These are phyloP conservation scores for Leuctra nigra DNA, from an alignment of 2,888 invertebrate genomes.

Conservation along the genomic window DNA sequence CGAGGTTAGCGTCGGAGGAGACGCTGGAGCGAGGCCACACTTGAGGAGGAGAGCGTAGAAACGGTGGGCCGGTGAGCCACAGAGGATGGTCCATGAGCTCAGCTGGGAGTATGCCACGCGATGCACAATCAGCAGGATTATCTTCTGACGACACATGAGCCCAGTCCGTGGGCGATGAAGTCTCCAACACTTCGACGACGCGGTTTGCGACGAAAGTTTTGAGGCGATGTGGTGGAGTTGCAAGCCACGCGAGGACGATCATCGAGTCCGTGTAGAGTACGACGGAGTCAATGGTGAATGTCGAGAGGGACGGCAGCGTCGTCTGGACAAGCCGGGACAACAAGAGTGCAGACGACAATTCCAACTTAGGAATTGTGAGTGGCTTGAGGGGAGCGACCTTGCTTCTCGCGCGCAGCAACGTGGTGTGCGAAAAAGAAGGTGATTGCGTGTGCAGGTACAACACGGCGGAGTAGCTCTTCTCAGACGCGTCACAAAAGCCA, in stretches of 20 bases:
- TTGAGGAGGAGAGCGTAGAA: too few species aligned
- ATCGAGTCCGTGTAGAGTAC: constrained; percentile 30
- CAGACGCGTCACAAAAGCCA: constrained; percentile 27
- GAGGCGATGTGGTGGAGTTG: constrained; percentile 27
- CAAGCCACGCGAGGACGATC: constrained; percentile 31
- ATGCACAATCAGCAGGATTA: constrained; percentile 35
- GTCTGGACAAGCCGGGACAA: constrained; percentile 11
- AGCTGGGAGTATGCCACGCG: constrained; percentile 30
- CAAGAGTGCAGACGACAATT: constrained; percentile 25
- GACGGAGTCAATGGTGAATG: constrained; percentile 26
- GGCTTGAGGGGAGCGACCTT: constrained; percentile 26
- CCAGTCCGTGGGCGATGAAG: constrained; percentile 31
- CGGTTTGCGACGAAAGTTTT: constrained; percentile 33
- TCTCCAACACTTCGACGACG: constrained; percentile 32
- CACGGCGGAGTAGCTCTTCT: constrained; percentile 21
- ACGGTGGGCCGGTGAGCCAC: constrained; percentile 31
- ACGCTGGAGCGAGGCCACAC: too few species aligned
- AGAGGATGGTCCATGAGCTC: constrained; percentile 27
- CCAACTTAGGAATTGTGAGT: constrained; percentile 24
- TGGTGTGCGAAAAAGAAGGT: neutral
- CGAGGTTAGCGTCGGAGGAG: too few species aligned
- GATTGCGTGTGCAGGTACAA: constrained; percentile 8
- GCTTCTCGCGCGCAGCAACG: constrained; percentile 25
- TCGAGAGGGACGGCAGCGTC: constrained; percentile 13
- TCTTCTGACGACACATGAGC: constrained; percentile 31